Base-by-base conservation (phyloP, 2,797 vertebrate genomes). In the Pygocentrus nattereri region DNA sequence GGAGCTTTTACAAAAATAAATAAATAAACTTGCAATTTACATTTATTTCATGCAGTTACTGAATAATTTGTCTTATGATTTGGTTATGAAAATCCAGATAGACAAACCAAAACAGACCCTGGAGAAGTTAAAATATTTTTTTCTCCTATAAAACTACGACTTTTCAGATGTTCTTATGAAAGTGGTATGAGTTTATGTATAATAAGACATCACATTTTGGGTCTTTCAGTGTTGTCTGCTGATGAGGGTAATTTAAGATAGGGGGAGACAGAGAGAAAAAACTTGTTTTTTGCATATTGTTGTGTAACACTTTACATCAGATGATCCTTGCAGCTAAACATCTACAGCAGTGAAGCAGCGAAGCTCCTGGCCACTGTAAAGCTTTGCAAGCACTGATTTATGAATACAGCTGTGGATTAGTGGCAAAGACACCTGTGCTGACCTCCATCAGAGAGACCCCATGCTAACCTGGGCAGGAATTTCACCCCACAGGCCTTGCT, bases 391-490 rank as follows among this genome's bases (percentile, higher is more conserved):
- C 59, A 70, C 30, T 78, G 84, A 84, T 84, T 84, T 84, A 85
- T 82, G 54, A 74, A 81, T 83, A 80, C 80, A 85, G 82, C 77
- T 78, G 77, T 76, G 61, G 56, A 82, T 77, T 80, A 61, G 79
- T 68, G 56, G 78, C 75, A 86, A 79, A 88, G 82, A 90, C 91
- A 93, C 92, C 90, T 93, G 92, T 92, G 89, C 82, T 74, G 68
- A 85, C 82, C 81, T 91, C 86, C 81, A 84, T 90, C 89, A 88
- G 78, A 76, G 85, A 84, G 79, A 83, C 76, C 82, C 80, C 81
- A 82, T 88, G 87, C 89, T 91, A 90, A 92, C 90, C 91, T 89
- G 84, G 88, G 87, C 85, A 84, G 87, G 85, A 92, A 93, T 92
- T 86, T 90, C 83, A 90, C 88, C 86, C 64, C 78, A 54, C n/a